Evolutionary conservation across 2,888 invertebrate species (phyloP).

Genomic region (Harpagoxenus sublaevis): DNA sequence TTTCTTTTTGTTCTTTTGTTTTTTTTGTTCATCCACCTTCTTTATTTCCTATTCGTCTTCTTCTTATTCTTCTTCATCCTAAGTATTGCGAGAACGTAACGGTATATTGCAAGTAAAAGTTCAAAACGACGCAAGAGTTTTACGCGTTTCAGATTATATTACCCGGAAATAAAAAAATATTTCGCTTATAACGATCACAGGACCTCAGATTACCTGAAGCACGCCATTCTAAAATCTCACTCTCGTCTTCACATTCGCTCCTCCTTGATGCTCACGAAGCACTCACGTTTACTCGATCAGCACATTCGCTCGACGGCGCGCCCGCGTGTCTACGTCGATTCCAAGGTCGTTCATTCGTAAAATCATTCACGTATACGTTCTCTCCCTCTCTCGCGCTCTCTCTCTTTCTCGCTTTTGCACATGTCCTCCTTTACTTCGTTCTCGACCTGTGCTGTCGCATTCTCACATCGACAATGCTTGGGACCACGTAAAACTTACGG

Average conservation of each 20-base stretch:
- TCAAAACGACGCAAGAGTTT: slow-evolving; percentile 83
- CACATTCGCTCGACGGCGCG: slow-evolving; percentile 72
- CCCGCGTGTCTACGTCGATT: slow-evolving; percentile 64
- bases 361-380: slow-evolving; percentile 48
- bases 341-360: slow-evolving; percentile 69
- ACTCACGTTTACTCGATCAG: slow-evolving; percentile 71
- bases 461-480: slow-evolving; percentile 59
- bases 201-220: slow-evolving; percentile 86
- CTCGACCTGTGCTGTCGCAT: slow-evolving; percentile 31
- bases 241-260: slow-evolving; percentile 68
- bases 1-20: slow-evolving; percentile 64
- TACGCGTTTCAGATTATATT: slow-evolving; percentile 76
- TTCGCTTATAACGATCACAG: slow-evolving; percentile 86
- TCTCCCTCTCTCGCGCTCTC: slow-evolving; percentile 19
- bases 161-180: slow-evolving; percentile 86
- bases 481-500: slow-evolving; percentile 57
- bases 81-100: slow-evolving; percentile 86
- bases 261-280: slow-evolving; percentile 78
- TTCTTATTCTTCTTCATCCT: slow-evolving; percentile 81
- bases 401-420: slow-evolving; percentile 23
- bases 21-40: slow-evolving; percentile 70
- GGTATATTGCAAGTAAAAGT: slow-evolving; percentile 86
- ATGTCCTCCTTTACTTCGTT: not conserved
- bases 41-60: slow-evolving; percentile 62
- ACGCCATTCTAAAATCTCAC: slow-evolving; percentile 81